Evolutionary conservation across 2,113 vertebrate genomes (phyloP).

Genomic region (Gallinago undulata): DNA sequence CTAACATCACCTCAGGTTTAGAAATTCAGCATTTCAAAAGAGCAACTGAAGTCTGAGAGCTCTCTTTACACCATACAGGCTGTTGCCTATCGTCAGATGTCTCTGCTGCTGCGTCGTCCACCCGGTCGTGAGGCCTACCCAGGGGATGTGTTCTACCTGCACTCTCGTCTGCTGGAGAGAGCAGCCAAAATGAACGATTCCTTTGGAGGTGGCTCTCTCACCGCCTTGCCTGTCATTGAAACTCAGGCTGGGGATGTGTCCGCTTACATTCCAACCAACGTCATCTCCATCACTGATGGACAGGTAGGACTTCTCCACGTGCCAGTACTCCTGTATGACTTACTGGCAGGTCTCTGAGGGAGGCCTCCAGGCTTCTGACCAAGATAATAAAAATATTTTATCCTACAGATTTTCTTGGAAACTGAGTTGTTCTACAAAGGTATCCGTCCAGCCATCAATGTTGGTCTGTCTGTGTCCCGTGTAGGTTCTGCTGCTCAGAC

Average conservation of each 20-base stretch:
- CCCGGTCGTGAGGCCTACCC: slow-evolving; percentile 97
- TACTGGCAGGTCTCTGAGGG: not conserved
- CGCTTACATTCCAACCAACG: slow-evolving; percentile 98
- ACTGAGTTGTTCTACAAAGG: slow-evolving; percentile 99
- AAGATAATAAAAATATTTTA: not conserved
- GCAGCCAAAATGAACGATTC: slow-evolving; percentile 98
- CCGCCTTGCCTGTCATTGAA: slow-evolving; percentile 96
- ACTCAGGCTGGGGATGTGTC: slow-evolving; percentile 99
- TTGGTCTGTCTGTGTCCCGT: slow-evolving; percentile 97
- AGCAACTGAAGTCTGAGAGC: not conserved
- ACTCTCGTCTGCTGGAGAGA: slow-evolving; percentile 96
- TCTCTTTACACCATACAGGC: slow-evolving; percentile 72
- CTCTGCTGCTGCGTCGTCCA: slow-evolving; percentile 93
- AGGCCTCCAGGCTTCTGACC: not conserved
- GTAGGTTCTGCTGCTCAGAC: slow-evolving; percentile 99
- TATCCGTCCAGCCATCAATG: slow-evolving; percentile 97
- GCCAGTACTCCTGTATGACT: accelerated
- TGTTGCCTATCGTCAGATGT: slow-evolving; percentile 99
- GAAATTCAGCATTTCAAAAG: accelerated
- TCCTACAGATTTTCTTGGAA: slow-evolving; percentile 93
- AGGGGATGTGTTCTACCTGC: slow-evolving; percentile 97
- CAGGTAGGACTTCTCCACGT: slow-evolving; percentile 75
- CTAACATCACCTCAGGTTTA: not conserved
- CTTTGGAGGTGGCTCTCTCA: slow-evolving; percentile 94
- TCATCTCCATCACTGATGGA: slow-evolving; percentile 98